Evolutionary conservation across 2,797 vertebrate species (phyloP).

Genomic region (Diplodus sargus): DNA sequence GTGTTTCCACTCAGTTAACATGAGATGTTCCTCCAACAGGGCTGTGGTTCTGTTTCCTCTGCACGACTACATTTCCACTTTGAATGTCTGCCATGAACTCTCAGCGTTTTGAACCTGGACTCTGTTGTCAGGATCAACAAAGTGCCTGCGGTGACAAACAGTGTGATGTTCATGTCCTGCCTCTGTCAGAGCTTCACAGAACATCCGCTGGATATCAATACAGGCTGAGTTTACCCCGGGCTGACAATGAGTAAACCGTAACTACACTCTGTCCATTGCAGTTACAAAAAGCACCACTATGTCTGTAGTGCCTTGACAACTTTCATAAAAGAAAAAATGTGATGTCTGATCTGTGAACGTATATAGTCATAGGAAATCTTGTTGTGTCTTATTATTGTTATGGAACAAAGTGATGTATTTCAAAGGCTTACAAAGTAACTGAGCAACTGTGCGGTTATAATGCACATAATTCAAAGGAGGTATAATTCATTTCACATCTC

Average conservation of each 20-base stretch:
- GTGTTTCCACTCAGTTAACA: conserved; percentile 33
- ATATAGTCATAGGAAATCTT: background rate
- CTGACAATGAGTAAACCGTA: background rate
- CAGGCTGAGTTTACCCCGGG: conserved; percentile 13
- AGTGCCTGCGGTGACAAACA: conserved; percentile 44
- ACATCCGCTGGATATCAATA: conserved; percentile 14
- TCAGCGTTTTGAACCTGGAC: conserved; percentile 39
- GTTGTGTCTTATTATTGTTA: background rate
- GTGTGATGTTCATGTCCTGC: conserved; percentile 41
- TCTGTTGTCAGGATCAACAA: conserved; percentile 50
- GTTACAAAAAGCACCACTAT: background rate
- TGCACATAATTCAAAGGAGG: too few relatives aligned
- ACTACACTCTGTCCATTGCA: background rate
- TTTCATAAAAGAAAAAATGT: background rate
- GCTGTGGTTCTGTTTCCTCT: conserved; percentile 24
- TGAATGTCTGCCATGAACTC: conserved; percentile 47
- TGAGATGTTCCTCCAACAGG: conserved; percentile 8
- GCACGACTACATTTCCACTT: conserved; percentile 40
- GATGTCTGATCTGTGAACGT: background rate
- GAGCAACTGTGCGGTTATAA: background rate
- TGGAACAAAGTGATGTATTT: background rate
- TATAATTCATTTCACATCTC: too few relatives aligned
- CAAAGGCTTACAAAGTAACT: background rate
- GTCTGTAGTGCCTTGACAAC: background rate
- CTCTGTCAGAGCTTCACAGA: conserved; percentile 30